Base-by-base conservation (phyloP, 2,113 vertebrate genomes). In the Dryoscopus gambensis region DNA sequence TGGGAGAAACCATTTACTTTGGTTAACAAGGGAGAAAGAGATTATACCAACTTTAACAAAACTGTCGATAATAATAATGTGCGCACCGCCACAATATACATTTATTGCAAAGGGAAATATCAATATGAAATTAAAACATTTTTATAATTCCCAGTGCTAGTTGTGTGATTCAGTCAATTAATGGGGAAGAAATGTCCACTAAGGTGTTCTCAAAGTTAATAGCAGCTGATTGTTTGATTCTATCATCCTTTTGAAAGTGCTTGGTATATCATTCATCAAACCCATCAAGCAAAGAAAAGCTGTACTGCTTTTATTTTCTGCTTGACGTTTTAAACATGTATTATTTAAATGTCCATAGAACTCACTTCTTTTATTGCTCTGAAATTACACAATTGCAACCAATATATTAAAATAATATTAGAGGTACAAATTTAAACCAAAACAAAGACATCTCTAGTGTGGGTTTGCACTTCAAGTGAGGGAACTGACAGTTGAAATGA, bases 401-500 rank as follows among this genome's bases (percentile, higher is more conserved):
- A 80, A 60, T 75, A 71, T 35, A 87, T 63, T 93, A 62, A 90
- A 96, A 69, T 49, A 92, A 63, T 57, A 90, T 77, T 84, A 85
- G 42, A 84, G 22, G 40, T 47, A 88, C 22, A 94, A 91, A 86
- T 94, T 86, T 86, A 90, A 75, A 78, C 13, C 22, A 84, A 60
- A 90, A 68, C 75, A 95, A 93, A 69, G 85, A 78, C 82, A 82
- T 93, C 65, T 90, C 67, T 83, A 63, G 47, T 60, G 12, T 73
- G 92, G 49, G 7, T 80, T 95, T 90, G 94, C 95, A 95, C 55
- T 92, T 95, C 27, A 5, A 94, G 37, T 71, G 60, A 90, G 28
- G 2, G 2, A n/a, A 83, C 35, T 88, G 82, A 97, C 89, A 86
- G 11, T 55, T 89, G 71, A 63, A 57, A 37, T 4, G 37, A 90